Evolutionary conservation across 1,140 invertebrate genomes (phyloP), one percentile per base, ranked within the genome.

Genomic region (Calycopis cecrops): DNA sequence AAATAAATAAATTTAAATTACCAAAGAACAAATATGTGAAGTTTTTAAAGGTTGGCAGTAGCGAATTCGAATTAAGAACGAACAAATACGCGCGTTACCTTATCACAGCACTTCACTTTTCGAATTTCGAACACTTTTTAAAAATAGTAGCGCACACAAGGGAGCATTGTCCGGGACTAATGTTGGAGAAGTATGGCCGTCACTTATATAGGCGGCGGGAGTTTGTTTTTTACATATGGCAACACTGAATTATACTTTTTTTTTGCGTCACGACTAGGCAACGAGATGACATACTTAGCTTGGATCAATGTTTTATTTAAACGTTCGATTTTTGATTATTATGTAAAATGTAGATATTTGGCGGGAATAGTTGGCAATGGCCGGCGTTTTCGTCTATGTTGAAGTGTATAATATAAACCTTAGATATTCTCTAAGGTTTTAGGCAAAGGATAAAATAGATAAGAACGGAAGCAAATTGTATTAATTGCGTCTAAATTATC

Each of bases 81-180:
- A 16, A 17, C 7, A 9, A 9, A 16, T 17, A 44, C 40, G 14
- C 1, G 7, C 4, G 12, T 12, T 44, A 44, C 40, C 40, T 44
- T 44, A 9, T 18, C 14, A 44, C 40, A 44, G 14, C 40, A 44
- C 40, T 59, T 59, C 57, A 6, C 2, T 3, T 28, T 28, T 28
- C 21, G 21, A 28, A 28, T 28, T 3, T 28, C 21, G 21, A 28
- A 28, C 21, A 59, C 57, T 59, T 59, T 59, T 59, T 59, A 52
- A 59, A 59, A 59, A 49, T 59, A 48, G 57, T 51, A 51, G 57
- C 57, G 57, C 9, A 44, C 51, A 50, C 52, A 21, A 51, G 35
- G 57, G 57, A 53, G 50, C 57, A 59, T 48, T 59, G 57, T 53
- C 51, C 57, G 57, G 57, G 21, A 54, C 57, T 59, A 44, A 52